phyloP scores from a whole-genome alignment of 2,888 invertebrate genomes.

The Drosophila limbata region DNA sequence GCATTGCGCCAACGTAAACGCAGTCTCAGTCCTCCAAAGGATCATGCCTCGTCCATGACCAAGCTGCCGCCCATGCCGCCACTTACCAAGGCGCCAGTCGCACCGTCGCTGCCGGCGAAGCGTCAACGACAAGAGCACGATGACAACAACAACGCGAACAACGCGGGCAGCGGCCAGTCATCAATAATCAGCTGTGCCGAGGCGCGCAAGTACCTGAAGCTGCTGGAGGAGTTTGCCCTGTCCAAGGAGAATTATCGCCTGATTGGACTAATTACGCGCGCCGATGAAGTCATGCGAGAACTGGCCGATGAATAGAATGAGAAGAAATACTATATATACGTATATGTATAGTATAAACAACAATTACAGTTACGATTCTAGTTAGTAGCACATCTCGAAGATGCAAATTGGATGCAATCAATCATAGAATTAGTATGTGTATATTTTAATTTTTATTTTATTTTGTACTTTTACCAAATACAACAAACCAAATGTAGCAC shows the following conservation, averaged over 20 bases:
- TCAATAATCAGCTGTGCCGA: constrained; percentile 68
- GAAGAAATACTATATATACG: not conserved
- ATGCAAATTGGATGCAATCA: constrained; percentile 68
- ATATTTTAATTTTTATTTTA: constrained; percentile 30
- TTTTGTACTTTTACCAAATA: constrained; percentile 65
- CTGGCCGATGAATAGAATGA: constrained; percentile 66
- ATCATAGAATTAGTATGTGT: constrained; percentile 45
- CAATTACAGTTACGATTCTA: constrained; percentile 6
- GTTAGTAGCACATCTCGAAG: constrained; percentile 62
- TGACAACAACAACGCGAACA: constrained; percentile 63
- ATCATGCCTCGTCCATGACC: constrained; percentile 8
- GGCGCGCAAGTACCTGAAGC: constrained; percentile 83
- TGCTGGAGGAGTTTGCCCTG: constrained; percentile 82
- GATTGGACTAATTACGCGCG: constrained; percentile 82
- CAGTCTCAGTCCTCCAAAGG: constrained; percentile 19
- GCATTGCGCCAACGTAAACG: constrained; percentile 55
- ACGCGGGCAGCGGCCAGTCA: constrained; percentile 29
- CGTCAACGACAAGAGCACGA: constrained; percentile 43
- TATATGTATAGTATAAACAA: not conserved
- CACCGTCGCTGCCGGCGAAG: constrained; percentile 24
- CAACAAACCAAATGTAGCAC: constrained; percentile 45
- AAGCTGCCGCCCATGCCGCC: constrained; percentile 51
- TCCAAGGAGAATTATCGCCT: constrained; percentile 82
- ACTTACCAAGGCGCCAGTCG: constrained; percentile 51
- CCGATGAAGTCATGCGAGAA: constrained; percentile 82